A percentile compares a stretch with the other conserved stretches of the same genome.
Conservation (phyloP, 1,140 invertebrate species). For the Nilaparvata lugens region DNA sequence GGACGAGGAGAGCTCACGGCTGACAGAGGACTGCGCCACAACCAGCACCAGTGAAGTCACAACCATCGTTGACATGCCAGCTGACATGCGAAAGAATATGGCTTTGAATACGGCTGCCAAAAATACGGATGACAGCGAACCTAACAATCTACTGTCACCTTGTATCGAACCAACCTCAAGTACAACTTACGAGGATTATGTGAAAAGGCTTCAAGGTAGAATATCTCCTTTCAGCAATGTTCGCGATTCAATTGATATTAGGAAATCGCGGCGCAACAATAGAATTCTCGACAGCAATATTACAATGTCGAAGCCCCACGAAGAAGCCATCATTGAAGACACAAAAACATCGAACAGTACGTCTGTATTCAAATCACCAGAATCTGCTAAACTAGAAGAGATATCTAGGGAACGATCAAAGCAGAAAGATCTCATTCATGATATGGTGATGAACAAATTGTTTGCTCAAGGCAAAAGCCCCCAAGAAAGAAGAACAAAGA, state of each 20-base stretch:
- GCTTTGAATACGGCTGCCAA: constrained; percentile 1
- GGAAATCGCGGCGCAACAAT: constrained; percentile 43
- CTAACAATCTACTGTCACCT: constrained; percentile 7
- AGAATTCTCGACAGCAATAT: background rate
- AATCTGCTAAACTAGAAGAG: constrained; percentile 49
- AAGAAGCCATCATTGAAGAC: background rate
- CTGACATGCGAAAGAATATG: constrained; percentile 12
- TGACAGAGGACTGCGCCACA: constrained; percentile 24
- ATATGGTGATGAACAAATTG: constrained; percentile 68
- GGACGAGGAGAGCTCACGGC: constrained; percentile 27
- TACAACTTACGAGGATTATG: constrained; percentile 49
- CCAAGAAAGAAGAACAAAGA: constrained; percentile 45
- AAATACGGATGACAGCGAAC: background rate
- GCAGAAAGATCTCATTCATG: constrained; percentile 61
- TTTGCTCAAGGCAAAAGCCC: constrained; percentile 55
- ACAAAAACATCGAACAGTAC: background rate
- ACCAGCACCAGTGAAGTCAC: constrained; percentile 29
- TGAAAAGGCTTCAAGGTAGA: constrained; percentile 54
- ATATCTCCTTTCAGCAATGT: constrained; percentile 61
- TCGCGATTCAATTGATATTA: constrained; percentile 56
- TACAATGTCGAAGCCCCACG: background rate
- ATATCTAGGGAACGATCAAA: constrained; percentile 54
- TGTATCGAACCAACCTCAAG: constrained; percentile 6
- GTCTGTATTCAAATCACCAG: constrained; percentile 31
- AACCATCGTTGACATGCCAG: constrained; percentile 28